A percentile compares a stretch with the other conserved stretches of the same genome.
These are phyloP conservation scores for Lycorma delicatula DNA, from an alignment of 1,140 invertebrate species.

Conservation along the genomic window DNA sequence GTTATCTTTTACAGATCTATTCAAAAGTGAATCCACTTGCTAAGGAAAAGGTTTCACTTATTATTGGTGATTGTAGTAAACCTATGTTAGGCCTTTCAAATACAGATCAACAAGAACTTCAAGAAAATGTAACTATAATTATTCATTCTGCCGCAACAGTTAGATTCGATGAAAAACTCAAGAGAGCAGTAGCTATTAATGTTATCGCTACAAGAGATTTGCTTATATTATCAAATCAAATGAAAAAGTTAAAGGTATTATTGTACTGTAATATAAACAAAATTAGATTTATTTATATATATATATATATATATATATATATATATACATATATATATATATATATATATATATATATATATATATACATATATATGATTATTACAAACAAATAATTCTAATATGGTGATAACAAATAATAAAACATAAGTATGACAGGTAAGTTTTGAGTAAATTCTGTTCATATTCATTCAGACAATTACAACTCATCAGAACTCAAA, in stretches of 20 bases:
- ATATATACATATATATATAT: too few relatives aligned
- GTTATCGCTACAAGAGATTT: constrained; percentile 54
- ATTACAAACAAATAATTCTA: too few relatives aligned
- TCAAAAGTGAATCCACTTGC: not conserved
- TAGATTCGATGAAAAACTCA: constrained; percentile 58
- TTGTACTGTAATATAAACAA: too few relatives aligned
- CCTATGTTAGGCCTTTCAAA: constrained; percentile 44
- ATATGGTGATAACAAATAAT: too few relatives aligned
- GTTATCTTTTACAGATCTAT: not conserved
- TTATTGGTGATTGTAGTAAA: constrained; percentile 49
- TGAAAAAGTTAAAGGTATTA: constrained; percentile 57
- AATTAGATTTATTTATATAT: too few relatives aligned
- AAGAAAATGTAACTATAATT: constrained; percentile 55
- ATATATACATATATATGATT: too few relatives aligned
- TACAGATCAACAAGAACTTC: constrained; percentile 37
- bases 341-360: too few relatives aligned
- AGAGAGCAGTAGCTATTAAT: constrained; percentile 55
- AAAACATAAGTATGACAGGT: too few relatives aligned
- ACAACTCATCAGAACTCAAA: too few relatives aligned
- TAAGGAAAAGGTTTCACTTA: constrained; percentile 23
- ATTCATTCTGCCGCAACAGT: constrained; percentile 62
- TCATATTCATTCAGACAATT: too few relatives aligned
- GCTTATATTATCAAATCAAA: constrained; percentile 52
- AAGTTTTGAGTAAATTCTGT: too few relatives aligned
- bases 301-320: too few relatives aligned